Percentiles rank a stretch among this genome's conserved stretches.
These are phyloP conservation scores for Echeneis naucrates DNA, from an alignment of 2,797 vertebrate species.

Conservation along the genomic window DNA sequence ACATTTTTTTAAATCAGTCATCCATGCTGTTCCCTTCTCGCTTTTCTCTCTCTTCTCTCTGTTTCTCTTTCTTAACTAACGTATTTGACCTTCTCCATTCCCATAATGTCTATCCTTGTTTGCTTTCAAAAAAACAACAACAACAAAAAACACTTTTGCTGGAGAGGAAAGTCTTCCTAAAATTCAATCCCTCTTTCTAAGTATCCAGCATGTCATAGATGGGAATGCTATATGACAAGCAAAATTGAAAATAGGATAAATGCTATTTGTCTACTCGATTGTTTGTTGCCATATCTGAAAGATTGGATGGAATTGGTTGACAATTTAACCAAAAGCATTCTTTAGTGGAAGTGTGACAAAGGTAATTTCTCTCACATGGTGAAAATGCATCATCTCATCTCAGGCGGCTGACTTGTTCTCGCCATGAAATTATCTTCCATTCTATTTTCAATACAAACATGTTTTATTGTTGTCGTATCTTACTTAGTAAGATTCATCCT, in stretches of 20 bases:
- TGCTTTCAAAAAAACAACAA: no score
- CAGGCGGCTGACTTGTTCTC: slow-evolving; percentile 9
- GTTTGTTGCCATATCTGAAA: slow-evolving; percentile 56
- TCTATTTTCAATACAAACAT: slow-evolving; percentile 27
- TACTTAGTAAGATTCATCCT: background rate
- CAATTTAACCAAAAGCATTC: slow-evolving; percentile 37
- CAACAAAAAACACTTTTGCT: slow-evolving; percentile 3
- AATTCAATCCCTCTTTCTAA: slow-evolving; percentile 12
- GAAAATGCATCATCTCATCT: slow-evolving; percentile 38
- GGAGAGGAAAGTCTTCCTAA: background rate
- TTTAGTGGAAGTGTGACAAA: slow-evolving; percentile 19
- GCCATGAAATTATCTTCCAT: slow-evolving; percentile 22
- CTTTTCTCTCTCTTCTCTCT: background rate
- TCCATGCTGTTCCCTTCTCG: background rate
- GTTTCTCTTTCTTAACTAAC: background rate
- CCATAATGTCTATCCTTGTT: background rate
- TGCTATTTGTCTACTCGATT: slow-evolving; percentile 57
- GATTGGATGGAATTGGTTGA: slow-evolving; percentile 46
- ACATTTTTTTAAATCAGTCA: no score
- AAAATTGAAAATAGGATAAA: slow-evolving; percentile 55
- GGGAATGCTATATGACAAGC: slow-evolving; percentile 40
- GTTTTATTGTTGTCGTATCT: background rate
- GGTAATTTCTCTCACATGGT: slow-evolving; percentile 52
- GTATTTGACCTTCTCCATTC: no score
- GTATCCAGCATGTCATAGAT: slow-evolving; percentile 9